These are phyloP conservation scores for Odontocolon sp. DNA, from an alignment of 2,888 invertebrate species.

Conservation along the genomic window DNA sequence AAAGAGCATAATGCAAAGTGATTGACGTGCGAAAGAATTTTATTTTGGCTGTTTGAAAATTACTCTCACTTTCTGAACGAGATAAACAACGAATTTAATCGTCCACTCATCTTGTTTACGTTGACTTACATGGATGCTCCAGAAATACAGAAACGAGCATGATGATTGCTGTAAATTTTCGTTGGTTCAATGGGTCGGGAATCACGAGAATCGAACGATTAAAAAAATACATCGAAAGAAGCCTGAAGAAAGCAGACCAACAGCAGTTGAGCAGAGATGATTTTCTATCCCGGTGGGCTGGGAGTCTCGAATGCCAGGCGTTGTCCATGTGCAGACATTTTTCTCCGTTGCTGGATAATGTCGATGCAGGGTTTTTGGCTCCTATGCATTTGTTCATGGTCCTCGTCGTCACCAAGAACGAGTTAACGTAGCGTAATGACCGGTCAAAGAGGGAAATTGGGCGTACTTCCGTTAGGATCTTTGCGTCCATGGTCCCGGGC, in stretches of 20 bases:
- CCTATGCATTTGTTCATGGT: background rate
- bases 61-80: background rate
- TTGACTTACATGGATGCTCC: background rate
- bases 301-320: background rate
- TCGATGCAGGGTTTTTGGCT: background rate
- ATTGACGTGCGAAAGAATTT: conserved; percentile 31
- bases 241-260: conserved; percentile 13
- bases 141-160: background rate
- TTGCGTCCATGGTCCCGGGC: no score
- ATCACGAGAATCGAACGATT: conserved; percentile 31
- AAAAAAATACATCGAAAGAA: conserved; percentile 12
- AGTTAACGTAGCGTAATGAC: conserved; percentile 59
- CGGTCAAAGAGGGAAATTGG: conserved; percentile 62
- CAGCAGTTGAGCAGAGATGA: conserved; percentile 41
- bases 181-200: conserved; percentile 16
- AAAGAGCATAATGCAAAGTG: background rate
- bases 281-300: conserved; percentile 38
- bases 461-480: conserved; percentile 62
- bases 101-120: background rate
- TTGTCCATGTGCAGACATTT: conserved; percentile 12
- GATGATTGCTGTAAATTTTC: background rate
- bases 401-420: conserved; percentile 50
- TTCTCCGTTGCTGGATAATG: background rate
- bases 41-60: background rate
- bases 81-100: background rate